These are phyloP conservation scores for Craterocephalus amniculus DNA, from an alignment of 2,797 vertebrate species.

Conservation along the genomic window DNA sequence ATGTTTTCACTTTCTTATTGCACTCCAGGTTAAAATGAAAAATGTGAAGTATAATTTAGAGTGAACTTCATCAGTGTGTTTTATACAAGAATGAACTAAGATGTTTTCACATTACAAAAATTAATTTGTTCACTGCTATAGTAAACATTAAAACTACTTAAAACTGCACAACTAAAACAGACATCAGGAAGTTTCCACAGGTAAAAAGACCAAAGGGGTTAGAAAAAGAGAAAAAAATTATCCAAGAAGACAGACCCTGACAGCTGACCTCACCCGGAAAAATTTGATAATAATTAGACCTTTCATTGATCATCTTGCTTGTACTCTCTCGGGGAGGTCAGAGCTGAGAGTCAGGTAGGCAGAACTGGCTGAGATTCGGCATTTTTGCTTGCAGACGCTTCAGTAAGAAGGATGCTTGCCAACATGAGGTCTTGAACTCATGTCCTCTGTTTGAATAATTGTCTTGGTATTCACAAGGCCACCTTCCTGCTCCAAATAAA, in stretches of 20 bases:
- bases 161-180: not conserved
- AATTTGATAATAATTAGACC: conserved; percentile 55
- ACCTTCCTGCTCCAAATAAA: conserved; percentile 34
- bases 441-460: conserved; percentile 66
- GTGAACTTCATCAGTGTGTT: not conserved
- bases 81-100: not conserved
- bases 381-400: conserved; percentile 55
- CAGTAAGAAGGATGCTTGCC: conserved; percentile 63
- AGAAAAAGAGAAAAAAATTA: conserved; percentile 4
- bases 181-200: conserved; percentile 3
- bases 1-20: conserved; percentile 5
- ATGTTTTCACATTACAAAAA: not conserved
- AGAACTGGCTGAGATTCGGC: conserved; percentile 53
- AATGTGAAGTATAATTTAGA: not conserved
- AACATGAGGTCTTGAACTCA: conserved; percentile 59
- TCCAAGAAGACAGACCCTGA: conserved; percentile 34
- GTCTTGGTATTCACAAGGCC: conserved; percentile 48
- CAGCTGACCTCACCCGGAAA: conserved; percentile 29
- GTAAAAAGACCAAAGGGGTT: conserved; percentile 8
- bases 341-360: conserved; percentile 40
- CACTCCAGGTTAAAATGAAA: not conserved
- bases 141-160: not conserved
- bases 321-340: conserved; percentile 59
- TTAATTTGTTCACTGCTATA: not conserved
- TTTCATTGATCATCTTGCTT: conserved; percentile 60